Base-by-base conservation (phyloP, 2,797 vertebrate species). In the Falco novaeseelandiae region DNA sequence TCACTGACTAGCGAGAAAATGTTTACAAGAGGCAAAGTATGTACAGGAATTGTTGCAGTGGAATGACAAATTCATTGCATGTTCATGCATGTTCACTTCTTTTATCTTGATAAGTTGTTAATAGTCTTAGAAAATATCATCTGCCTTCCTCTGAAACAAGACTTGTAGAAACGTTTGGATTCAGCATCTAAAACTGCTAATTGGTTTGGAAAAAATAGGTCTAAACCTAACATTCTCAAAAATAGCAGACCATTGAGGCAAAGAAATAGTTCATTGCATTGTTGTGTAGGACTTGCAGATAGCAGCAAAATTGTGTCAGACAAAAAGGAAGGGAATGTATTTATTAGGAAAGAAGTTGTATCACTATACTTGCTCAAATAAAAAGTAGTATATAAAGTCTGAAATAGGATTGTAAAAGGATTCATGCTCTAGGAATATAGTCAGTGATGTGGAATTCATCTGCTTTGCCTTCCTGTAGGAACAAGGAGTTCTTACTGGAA, bases 401-500 rank as follows among this genome's bases (percentile, higher is more conserved):
- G 48, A 78, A 46, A 87, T 85, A 73, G 55, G 71, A 76, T 26
- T 95, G 70, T 95, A 87, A 96, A 93, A 90, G 58, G 54, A 62
- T 87, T 96, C 57, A 9, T 93, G 30, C 62, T 82, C 15, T 70
- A 58, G 66, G 58, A 90, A 42, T 83, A 40, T 54, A 83, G 26
- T 88, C 69, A 55, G 58, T 46, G 38, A 58, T 59, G 78, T 92
- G 58, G 63, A 82, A 82, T 89, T 95, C 76, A 61, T 91, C 79
- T 81, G 59, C 73, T 93, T 89, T 92, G 42, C 63, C 65, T 95
- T 92, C n/a, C 18, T 73, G 7, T 67, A 91, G 78, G 81, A 92
- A 95, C 74, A 87, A 42, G 14, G 34, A 79, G 74, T 66, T 87
- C 57, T 92, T 87, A 15, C 59, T 83, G 59, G 52, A 66, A 73